Percentiles rank a stretch among this genome's conserved stretches.
These are phyloP conservation scores for Phallusia fumigata DNA, from an alignment of 23 tunicate species.

Conservation along the genomic window DNA sequence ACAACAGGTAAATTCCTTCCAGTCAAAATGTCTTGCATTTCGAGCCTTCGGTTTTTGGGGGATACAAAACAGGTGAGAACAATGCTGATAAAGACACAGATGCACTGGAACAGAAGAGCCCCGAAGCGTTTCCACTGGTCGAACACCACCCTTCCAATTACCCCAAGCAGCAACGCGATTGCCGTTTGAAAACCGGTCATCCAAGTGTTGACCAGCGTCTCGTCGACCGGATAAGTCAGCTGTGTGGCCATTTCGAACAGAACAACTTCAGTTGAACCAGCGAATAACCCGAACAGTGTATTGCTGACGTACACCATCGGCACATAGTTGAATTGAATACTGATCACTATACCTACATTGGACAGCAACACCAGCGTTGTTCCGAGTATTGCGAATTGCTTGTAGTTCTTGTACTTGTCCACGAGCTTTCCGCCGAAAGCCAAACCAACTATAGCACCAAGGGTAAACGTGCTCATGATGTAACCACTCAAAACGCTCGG, in stretches of 20 bases:
- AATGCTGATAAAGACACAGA: background rate
- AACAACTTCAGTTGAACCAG: background rate
- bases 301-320: background rate
- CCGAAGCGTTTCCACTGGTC: background rate
- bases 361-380: background rate
- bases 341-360: background rate
- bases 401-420: background rate
- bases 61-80: background rate
- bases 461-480: background rate
- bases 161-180: background rate
- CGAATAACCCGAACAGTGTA: background rate
- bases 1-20: no score
- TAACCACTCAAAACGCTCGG: background rate
- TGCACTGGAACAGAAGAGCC: background rate
- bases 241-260: conserved; percentile 6
- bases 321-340: background rate
- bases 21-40: background rate
- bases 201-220: conserved; percentile 14
- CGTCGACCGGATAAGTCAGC: background rate
- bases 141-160: background rate
- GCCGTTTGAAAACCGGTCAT: background rate
- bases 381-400: background rate
- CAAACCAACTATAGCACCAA: background rate
- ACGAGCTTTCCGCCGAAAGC: background rate
- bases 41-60: background rate